Conservation (phyloP, 2,888 invertebrate species). For the Galeruca laticollis region DNA sequence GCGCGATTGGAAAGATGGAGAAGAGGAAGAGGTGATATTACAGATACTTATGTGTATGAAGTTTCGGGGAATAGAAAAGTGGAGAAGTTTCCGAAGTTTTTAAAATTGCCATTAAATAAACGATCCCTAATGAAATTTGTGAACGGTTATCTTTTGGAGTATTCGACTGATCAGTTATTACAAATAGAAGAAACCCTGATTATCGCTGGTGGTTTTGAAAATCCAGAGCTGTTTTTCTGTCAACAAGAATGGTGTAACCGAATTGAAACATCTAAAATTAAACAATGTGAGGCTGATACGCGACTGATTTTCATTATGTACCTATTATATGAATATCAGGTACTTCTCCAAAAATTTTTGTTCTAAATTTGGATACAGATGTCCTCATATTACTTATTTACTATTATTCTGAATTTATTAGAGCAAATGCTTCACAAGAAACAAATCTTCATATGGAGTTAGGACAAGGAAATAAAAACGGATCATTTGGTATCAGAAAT, state of each 20-base stretch:
- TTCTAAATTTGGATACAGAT: not conserved
- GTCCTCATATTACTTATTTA: not conserved
- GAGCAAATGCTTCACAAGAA: not conserved
- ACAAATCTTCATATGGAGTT: not conserved
- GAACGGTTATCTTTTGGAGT: not conserved
- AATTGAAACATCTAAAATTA: not conserved
- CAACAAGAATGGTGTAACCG: too few species aligned
- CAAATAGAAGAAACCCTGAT: not conserved
- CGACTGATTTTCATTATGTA: too few species aligned
- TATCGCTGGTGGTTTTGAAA: not conserved
- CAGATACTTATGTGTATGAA: too few species aligned
- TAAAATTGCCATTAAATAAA: too few species aligned
- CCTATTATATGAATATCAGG: too few species aligned
- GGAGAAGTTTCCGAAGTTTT: too few species aligned
- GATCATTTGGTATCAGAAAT: not conserved
- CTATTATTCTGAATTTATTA: not conserved
- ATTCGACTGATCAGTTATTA: not conserved
- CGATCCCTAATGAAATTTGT: not conserved
- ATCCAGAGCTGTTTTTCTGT: not conserved
- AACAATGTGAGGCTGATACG: too few species aligned
- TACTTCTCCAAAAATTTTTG: too few species aligned
- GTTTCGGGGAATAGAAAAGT: too few species aligned
- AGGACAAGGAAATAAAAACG: not conserved
- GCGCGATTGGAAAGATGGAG: too few species aligned
- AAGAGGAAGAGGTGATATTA: too few species aligned